phyloP scores from a whole-genome alignment of 2,888 invertebrate genomes.

The Drosophila kokeensis region DNA sequence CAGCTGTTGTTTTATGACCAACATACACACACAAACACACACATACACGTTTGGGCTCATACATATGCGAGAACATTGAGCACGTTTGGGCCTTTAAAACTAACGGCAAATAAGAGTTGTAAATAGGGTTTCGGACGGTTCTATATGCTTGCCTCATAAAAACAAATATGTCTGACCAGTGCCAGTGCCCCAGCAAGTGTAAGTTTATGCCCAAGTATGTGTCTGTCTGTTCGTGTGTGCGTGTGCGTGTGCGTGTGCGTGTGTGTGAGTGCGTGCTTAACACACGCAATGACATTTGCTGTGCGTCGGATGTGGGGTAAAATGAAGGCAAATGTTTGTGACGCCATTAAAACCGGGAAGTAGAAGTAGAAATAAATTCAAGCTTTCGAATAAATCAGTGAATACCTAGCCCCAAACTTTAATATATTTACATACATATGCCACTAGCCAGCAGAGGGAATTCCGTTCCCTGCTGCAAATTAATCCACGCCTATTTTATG shows the following conservation, averaged over 20 bases:
- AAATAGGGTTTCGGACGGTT: slow-evolving; percentile 59
- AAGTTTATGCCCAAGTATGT: not conserved
- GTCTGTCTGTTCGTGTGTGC: not conserved
- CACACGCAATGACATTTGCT: slow-evolving; percentile 57
- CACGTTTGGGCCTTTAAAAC: slow-evolving; percentile 76
- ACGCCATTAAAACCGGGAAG: slow-evolving; percentile 61
- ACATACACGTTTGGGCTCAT: slow-evolving; percentile 6
- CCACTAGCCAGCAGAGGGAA: not conserved
- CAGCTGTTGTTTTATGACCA: slow-evolving; percentile 52
- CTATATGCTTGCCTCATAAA: slow-evolving; percentile 51
- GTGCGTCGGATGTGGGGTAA: slow-evolving; percentile 22
- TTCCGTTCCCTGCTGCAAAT: slow-evolving; percentile 21
- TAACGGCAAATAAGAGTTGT: slow-evolving; percentile 72
- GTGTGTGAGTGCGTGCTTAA: slow-evolving; percentile 39
- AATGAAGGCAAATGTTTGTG: slow-evolving; percentile 63
- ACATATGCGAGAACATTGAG: slow-evolving; percentile 31
- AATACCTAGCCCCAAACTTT: slow-evolving; percentile 25
- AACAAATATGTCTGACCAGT: slow-evolving; percentile 49
- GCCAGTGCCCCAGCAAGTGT: not conserved
- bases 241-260: slow-evolving; percentile 21
- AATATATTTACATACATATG: slow-evolving; percentile 21
- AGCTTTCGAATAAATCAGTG: slow-evolving; percentile 50
- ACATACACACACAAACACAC: slow-evolving; percentile 13
- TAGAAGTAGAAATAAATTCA: slow-evolving; percentile 67
- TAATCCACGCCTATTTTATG: slow-evolving; percentile 20